Evolutionary conservation across 2,113 vertebrate genomes (phyloP).

Genomic region (Gymnorhina tibicen): DNA sequence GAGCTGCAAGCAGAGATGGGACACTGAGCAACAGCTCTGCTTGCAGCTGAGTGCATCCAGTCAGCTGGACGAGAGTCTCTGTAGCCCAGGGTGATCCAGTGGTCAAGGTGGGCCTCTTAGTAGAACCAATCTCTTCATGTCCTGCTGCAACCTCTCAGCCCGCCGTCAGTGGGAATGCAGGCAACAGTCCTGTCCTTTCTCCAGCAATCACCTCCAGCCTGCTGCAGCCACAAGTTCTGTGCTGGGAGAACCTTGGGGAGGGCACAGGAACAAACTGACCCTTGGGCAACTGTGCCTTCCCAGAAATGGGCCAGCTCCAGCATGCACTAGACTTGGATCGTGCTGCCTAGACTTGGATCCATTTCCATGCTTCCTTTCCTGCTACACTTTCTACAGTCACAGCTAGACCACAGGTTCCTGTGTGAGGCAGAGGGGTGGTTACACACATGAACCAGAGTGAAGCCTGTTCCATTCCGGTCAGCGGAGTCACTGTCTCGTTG

Average conservation of each 20-base stretch:
- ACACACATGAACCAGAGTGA: background rate
- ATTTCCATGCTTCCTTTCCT: background rate
- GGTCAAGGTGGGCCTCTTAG: background rate
- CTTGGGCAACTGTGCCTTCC: background rate
- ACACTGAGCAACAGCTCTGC: background rate
- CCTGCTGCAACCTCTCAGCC: background rate
- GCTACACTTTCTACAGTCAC: background rate
- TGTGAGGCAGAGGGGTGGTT: background rate
- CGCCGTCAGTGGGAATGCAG: background rate
- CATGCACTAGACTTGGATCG: background rate
- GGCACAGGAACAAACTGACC: background rate
- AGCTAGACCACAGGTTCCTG: background rate
- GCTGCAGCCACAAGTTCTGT: background rate
- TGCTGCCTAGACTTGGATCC: background rate
- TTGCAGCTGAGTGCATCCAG: background rate
- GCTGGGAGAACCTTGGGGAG: background rate
- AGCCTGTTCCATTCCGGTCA: background rate
- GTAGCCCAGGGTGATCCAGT: background rate
- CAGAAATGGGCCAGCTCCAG: background rate
- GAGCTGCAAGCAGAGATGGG: accelerated
- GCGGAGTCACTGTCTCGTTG: background rate
- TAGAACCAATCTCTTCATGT: background rate
- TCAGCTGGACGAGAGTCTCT: background rate
- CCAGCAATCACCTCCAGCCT: background rate
- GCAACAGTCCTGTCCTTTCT: background rate